Base-by-base conservation (phyloP, 2,797 vertebrate species). In the Vespertilio murinus region DNA sequence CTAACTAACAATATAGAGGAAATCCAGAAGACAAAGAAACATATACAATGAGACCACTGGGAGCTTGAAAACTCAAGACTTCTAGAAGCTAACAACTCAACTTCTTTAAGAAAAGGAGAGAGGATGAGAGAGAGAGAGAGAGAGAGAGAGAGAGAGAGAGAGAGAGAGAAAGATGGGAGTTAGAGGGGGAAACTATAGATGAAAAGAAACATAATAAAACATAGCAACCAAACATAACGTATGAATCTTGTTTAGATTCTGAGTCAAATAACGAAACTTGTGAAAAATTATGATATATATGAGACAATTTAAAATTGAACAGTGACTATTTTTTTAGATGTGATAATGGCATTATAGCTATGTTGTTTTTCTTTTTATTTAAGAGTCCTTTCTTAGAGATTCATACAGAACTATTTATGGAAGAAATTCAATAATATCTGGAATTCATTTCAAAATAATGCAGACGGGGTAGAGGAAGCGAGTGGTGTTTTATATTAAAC, bases 361-460 rank as follows among this genome's bases (percentile, higher is more conserved):
- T 52, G 18, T 28, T 64, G 2, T 42, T 71, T 45, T 38, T 79
- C 17, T 80, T 65, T 75, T 75, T 88, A 85, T 73, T 40, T 25
- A 9, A 91, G 38, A 81, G 8, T 30, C 28, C 17, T 65, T 38
- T 91, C 59, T 80, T 82, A 77, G 73, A 67, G 47, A 75, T 87
- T 94, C 45, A 80, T 70, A 30, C 7, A 59, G n/a, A 93, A 25
- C 65, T 95, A 9, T 80, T 77, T 77, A 61, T 47, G 71, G 49
- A 84, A 42, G 49, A 94, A 45, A 80, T 56, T 49, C 25, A 49
- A 56, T 59, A 30, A 52, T 93, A 18, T 45, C 61, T 88, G 64
- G 45, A 94, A 96, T 94, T 86, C 88, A 47, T 85, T 95, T 95
- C 49, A 90, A 61, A 96, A 84, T 85, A 70, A 35, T 77, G 25